Evolutionary conservation across 1,140 invertebrate species (phyloP).

Genomic region (Drosophila pandora): DNA sequence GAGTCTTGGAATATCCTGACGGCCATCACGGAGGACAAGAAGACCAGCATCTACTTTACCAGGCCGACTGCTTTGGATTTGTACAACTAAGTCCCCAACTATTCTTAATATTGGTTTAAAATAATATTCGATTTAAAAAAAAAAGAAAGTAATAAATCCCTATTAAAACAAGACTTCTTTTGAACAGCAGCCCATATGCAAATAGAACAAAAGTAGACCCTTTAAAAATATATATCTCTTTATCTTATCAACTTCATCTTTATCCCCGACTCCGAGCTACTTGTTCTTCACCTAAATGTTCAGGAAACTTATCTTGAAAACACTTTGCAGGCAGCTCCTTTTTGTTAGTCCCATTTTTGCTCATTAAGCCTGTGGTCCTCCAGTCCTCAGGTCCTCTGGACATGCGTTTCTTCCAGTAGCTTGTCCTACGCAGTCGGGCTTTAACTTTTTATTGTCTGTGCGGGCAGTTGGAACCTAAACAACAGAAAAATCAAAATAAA

Average conservation of each 20-base stretch:
- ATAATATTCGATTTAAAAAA: neutral
- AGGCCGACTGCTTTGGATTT: conserved; percentile 25
- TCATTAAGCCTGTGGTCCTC: conserved; percentile 27
- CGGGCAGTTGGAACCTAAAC: conserved; percentile 5
- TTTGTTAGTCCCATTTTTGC: conserved; percentile 33
- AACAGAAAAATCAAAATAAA: conserved; percentile 5
- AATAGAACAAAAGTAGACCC: conserved; percentile 17
- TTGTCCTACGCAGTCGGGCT: conserved; percentile 44
- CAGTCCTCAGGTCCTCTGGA: conserved; percentile 1
- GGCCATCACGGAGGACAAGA: conserved; percentile 31
- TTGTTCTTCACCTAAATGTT: conserved; percentile 7
- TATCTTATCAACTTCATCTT: conserved; percentile 13
- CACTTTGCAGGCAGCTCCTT: conserved; percentile 21
- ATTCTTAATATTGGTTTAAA: neutral
- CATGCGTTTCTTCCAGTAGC: conserved; percentile 31
- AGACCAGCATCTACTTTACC: conserved; percentile 35
- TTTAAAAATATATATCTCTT: neutral
- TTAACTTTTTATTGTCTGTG: conserved; percentile 47
- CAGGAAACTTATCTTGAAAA: conserved; percentile 39
- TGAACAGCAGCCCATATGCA: neutral
- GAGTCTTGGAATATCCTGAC: conserved; percentile 27
- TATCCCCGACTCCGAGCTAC: neutral
- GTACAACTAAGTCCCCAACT: neutral
- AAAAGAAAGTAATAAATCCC: too few species aligned
- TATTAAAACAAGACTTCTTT: neutral